These are phyloP conservation scores for Sycobia sp. DNA, from an alignment of 1,140 invertebrate genomes.

Conservation along the genomic window DNA sequence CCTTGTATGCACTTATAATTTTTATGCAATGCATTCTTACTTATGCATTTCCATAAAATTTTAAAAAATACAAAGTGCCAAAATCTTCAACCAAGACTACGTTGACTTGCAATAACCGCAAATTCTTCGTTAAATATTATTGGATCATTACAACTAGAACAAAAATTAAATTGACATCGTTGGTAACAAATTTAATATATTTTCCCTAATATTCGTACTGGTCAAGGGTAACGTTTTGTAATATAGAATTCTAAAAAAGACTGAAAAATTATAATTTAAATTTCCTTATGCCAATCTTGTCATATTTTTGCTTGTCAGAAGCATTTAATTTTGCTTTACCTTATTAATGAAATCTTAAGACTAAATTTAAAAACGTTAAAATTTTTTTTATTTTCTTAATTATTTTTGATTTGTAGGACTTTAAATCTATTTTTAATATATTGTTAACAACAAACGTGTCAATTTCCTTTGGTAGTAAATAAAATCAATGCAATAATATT, in stretches of 20 bases:
- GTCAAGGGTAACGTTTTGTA: slow-evolving; percentile 12
- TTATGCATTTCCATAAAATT: slow-evolving; percentile 8
- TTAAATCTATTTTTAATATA: background rate
- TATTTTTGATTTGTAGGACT: background rate
- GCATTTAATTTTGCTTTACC: background rate
- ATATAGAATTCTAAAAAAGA: slow-evolving; percentile 2
- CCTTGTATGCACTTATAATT: slow-evolving; percentile 22
- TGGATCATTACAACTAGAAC: slow-evolving; percentile 5
- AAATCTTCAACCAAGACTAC: background rate
- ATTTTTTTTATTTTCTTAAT: slow-evolving; percentile 10
- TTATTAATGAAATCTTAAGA: background rate
- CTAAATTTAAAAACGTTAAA: background rate
- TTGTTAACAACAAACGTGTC: background rate
- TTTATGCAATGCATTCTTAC: too few relatives aligned
- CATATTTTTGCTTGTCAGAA: background rate
- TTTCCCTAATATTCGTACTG: slow-evolving; percentile 11
- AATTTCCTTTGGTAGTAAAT: slow-evolving; percentile 10
- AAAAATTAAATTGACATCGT: slow-evolving; percentile 24
- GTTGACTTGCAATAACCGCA: slow-evolving; percentile 22
- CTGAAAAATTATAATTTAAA: slow-evolving; percentile 2
- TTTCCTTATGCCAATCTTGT: background rate
- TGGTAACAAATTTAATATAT: slow-evolving; percentile 34
- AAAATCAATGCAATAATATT: background rate
- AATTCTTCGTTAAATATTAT: slow-evolving; percentile 3
- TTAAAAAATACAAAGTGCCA: background rate